Evolutionary conservation across 2,797 vertebrate genomes (phyloP), one percentile per base, ranked within the genome.

Genomic region (Alauda arvensis): DNA sequence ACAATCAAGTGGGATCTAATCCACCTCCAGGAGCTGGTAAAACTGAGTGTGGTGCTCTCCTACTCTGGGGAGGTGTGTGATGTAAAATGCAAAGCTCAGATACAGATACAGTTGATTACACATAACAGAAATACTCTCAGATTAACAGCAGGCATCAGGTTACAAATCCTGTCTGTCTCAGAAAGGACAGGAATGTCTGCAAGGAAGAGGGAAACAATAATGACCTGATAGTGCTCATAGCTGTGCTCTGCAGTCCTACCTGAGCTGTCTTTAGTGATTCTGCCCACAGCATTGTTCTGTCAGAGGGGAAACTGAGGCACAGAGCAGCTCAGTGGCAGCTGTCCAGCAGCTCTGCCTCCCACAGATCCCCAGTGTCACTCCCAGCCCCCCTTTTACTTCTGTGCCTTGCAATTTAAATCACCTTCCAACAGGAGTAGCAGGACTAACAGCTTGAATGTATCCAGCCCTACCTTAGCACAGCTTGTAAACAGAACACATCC

Each of bases 1-100:
- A 93, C 80, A 90, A 92, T 77, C 77, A 86, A 92, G 86, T 56
- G 49, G 86, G 69, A 93, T 83, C 89, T 72, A 92, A 87, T 48
- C 86, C 83, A 83, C 82, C 88, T 80, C 74, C 93, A 94, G 55
- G 25, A 94, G 84, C 52, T 69, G 56, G 88, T 92, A 75, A 42
- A 86, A 69, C 78, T 65, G 67, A 89, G 68, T 48, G 61, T 31
- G 76, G 19, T 75, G 43, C 88, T 88, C 42, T 76, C 31, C 74
- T 78, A 7, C 24, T 69, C n/a, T 14, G 29, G 55, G 55, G 52
- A 76, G 0, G 1, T 4, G 28, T 20, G 46, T 40, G 45, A 67
- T 40, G 40, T 2, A 65, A 75, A 77, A 88, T 39, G 20, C 75
- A 65, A 65, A 92, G 77, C 56, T 49, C 40, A 59, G 18, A 52